These are phyloP conservation scores for Olivierus martensii DNA, from an alignment of 1,140 invertebrate species.

Conservation along the genomic window DNA sequence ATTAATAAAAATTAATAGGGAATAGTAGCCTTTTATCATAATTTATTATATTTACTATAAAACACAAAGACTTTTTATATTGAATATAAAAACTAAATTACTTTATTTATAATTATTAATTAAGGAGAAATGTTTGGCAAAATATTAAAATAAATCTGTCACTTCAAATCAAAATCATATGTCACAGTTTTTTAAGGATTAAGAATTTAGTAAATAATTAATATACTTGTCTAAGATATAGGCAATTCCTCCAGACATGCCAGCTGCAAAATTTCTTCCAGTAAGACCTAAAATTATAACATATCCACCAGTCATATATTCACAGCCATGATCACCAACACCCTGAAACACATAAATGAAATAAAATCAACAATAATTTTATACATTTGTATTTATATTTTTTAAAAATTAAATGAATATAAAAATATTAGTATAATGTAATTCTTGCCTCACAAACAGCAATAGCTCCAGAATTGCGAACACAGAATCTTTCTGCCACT, in stretches of 20 bases:
- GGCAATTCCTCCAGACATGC: slow-evolving; percentile 95
- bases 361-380: background rate
- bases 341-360: slow-evolving; percentile 41
- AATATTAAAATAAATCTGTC: too few species aligned
- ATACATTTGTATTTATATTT: slow-evolving; percentile 18
- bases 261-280: slow-evolving; percentile 95
- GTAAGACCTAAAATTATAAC: slow-evolving; percentile 83
- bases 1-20: too few species aligned
- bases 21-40: too few species aligned
- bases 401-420: background rate
- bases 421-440: background rate
- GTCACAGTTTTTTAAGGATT: too few species aligned
- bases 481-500: slow-evolving; percentile 93
- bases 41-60: too few species aligned
- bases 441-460: slow-evolving; percentile 70
- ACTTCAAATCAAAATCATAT: too few species aligned
- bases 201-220: background rate
- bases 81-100: too few species aligned
- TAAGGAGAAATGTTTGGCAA: too few species aligned
- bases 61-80: too few species aligned
- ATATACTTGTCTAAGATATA: slow-evolving; percentile 83
- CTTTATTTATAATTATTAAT: too few species aligned
- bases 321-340: slow-evolving; percentile 97
- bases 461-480: slow-evolving; percentile 87
- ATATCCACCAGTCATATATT: slow-evolving; percentile 97